Base-by-base conservation (phyloP, 2,888 invertebrate species). In the Dryobotodes eremita region DNA sequence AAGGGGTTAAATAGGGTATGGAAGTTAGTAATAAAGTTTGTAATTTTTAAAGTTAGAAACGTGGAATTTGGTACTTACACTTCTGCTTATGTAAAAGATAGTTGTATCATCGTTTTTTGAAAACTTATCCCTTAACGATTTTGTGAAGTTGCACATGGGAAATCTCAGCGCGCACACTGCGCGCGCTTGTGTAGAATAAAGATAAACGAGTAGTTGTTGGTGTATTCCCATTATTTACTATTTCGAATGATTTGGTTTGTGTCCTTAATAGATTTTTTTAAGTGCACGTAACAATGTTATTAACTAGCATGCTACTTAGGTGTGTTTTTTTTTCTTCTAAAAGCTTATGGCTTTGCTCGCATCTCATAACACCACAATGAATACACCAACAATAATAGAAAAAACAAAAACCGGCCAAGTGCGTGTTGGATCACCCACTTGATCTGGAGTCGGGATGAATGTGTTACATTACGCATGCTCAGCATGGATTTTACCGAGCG, bases 331-430 rank as follows among this genome's bases (percentile, higher is more conserved):
- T 26, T 73, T 62, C n/a, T n/a, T 59, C 46, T 71, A n/a, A 66
- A 36, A 69, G 46, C 79, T 81, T 81, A 26, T 26, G 53, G 64
- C 80, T 84, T 85, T 53, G 74, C 75, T 76, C 65, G 17, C n/a
- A 64, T 64, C 62, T 31, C 71, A 71, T 70, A 57, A 65, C 66
- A 79, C 23, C 42, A 66, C 13, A 71, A 50, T 23, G 84, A 86
- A 88, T 90, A 88, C 88, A 89, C 88, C 88, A 88, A 88, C 83
- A 83, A 71, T 31, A 61, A 26, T 1, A 42, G 10, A 64, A n/a
- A 42, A 48, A 66, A 66, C 2, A 26, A 31, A 31, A 46, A 20
- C 17, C 15, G 23, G 23, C 2, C 13, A 50, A 8, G 17, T n/a
- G 17, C n/a, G n/a, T 42, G 17, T 10, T 10, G 8, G 20, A 68